phyloP scores from a whole-genome alignment of 2,888 invertebrate genomes.

The Bellardia pandia region DNA sequence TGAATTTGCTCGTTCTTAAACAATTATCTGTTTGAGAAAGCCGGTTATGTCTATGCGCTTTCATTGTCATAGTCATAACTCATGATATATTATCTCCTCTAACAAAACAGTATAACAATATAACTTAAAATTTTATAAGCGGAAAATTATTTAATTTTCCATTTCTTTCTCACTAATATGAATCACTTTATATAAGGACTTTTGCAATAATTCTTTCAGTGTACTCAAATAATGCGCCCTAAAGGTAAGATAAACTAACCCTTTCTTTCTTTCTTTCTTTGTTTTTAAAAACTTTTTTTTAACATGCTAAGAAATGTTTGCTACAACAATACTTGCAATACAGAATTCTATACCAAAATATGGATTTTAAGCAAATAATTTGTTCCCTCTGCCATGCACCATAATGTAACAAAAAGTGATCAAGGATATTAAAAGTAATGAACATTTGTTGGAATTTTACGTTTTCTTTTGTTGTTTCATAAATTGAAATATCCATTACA shows the following conservation, averaged over 20 bases:
- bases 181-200: no score
- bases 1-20: no score
- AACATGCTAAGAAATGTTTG: conserved; percentile 9
- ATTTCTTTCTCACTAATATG: no score
- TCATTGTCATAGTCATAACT: no score
- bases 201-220: conserved; percentile 10
- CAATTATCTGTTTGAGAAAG: no score
- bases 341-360: conserved; percentile 11
- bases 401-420: conserved; percentile 25
- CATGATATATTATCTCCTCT: no score
- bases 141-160: no score
- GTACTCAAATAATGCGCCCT: conserved; percentile 8
- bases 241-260: conserved; percentile 47
- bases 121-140: no score
- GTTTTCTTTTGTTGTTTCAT: neutral
- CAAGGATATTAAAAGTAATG: conserved; percentile 37
- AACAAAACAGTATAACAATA: no score
- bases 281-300: neutral
- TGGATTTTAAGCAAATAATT: conserved; percentile 25
- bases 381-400: neutral
- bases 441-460: conserved; percentile 5
- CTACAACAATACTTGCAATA: neutral
- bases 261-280: neutral
- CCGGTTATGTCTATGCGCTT: no score
- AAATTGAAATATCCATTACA: conserved; percentile 1